These are phyloP conservation scores for Brachionus rotundiformis DNA, from an alignment of 1,140 invertebrate species.

Conservation along the genomic window DNA sequence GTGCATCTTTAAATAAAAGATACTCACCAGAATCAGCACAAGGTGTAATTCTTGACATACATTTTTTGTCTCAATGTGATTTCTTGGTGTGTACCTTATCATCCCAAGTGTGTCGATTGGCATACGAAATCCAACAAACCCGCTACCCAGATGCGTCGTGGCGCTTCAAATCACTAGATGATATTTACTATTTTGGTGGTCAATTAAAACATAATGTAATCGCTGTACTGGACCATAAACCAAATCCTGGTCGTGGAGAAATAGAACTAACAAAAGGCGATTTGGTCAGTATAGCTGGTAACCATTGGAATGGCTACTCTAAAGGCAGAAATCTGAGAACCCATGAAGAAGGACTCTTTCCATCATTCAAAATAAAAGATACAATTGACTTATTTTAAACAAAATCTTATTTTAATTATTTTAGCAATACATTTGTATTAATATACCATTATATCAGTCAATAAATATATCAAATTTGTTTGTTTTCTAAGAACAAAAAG, in stretches of 20 bases:
- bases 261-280: constrained; percentile 77
- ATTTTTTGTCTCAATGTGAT: constrained; percentile 81
- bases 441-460: too few relatives aligned
- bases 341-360: constrained; percentile 67
- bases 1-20: constrained; percentile 81
- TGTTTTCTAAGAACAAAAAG: too few relatives aligned
- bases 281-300: constrained; percentile 85
- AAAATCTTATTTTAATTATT: too few relatives aligned
- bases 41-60: constrained; percentile 87
- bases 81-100: constrained; percentile 94
- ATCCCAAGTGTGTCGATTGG: constrained; percentile 90
- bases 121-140: constrained; percentile 94
- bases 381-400: neutral
- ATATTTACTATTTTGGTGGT: constrained; percentile 95
- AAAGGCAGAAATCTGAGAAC: constrained; percentile 79
- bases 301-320: constrained; percentile 94
- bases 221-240: constrained; percentile 76
- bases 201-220: constrained; percentile 83
- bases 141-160: constrained; percentile 79
- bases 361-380: constrained; percentile 63
- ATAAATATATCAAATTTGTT: too few relatives aligned
- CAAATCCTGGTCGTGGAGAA: constrained; percentile 69
- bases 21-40: constrained; percentile 84
- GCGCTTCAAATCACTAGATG: constrained; percentile 84
- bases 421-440: too few relatives aligned